Base-by-base conservation (phyloP, 2,888 invertebrate genomes). In the Harpalus rubripes region DNA sequence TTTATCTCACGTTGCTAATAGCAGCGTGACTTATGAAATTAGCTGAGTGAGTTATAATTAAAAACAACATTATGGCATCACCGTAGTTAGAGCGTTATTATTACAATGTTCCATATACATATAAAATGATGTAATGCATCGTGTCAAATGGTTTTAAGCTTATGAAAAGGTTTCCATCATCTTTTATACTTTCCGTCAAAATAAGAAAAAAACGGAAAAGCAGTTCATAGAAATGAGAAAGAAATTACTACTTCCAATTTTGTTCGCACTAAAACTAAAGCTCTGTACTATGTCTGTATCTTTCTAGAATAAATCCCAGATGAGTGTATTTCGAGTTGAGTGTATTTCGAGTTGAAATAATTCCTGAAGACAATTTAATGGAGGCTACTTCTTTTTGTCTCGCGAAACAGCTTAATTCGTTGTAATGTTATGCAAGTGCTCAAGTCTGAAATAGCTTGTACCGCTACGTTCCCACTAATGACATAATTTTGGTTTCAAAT, bases 401-500 rank as follows among this genome's bases (percentile, higher is more conserved):
- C n/a, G 7, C 16, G 72, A 16, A 74, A 74, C 44, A 44, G 44
- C 72, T 44, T 74, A 74, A 74, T 44, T 44, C 72, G 16, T 18
- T 10, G 41, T 74, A 74, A 74, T 74, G 72, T 44, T 74, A 74
- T 74, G 72, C 72, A 74, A 74, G 72, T 44, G 72, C 41, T 74
- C 18, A 41, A 74, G 72, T 41, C 16, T 18, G 18, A 74, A 74
- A 74, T 74, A 44, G 72, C 72, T 15, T 18, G 56, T 78, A 78
- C 56, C 78, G 78, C 78, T 78, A 78, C 58, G 22, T 78, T 32
- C 58, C 26, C 44, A 74, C 74, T 74, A 78, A 56, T 56, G 58
- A 78, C 78, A 78, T 58, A 78, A 78, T 78, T 78, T 78, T 22
- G 78, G 56, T 78, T 74, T 74, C 72, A 74, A 74, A 74, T 74